Percentiles rank a stretch among this genome's conserved stretches.
These are phyloP conservation scores for Hemicrepidius hirtus DNA, from an alignment of 2,888 invertebrate genomes.

Conservation along the genomic window DNA sequence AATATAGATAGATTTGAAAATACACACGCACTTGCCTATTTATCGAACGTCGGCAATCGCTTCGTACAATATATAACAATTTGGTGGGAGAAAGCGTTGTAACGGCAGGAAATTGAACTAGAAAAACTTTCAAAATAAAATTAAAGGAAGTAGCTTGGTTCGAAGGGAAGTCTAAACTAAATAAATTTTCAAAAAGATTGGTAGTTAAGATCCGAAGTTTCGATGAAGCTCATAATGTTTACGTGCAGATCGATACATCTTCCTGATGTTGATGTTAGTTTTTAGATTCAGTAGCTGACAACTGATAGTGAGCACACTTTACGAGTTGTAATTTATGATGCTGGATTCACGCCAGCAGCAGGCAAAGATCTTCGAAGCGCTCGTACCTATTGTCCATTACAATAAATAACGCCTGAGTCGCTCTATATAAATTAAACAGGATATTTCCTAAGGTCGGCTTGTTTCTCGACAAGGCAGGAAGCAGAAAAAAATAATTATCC, in stretches of 20 bases:
- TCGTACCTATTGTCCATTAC: constrained; percentile 50
- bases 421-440: constrained; percentile 48
- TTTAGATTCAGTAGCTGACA: constrained; percentile 44
- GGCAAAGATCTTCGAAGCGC: constrained; percentile 44
- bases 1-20: constrained; percentile 9
- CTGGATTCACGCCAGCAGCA: constrained; percentile 46
- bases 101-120: constrained; percentile 34
- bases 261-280: constrained; percentile 44
- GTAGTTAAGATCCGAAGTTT: constrained; percentile 42
- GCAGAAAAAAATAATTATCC: constrained; percentile 47
- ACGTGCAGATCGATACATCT: constrained; percentile 37
- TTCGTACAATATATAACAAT: constrained; percentile 12
- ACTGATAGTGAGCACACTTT: constrained; percentile 49
- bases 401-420: constrained; percentile 50
- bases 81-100: not conserved
- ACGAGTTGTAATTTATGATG: constrained; percentile 49
- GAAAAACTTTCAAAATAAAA: constrained; percentile 44
- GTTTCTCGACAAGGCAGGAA: constrained; percentile 29
- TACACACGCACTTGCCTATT: constrained; percentile 20
- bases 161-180: constrained; percentile 37
- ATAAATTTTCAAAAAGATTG: constrained; percentile 47
- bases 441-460: constrained; percentile 37
- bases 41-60: constrained; percentile 5
- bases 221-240: constrained; percentile 43
- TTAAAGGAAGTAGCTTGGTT: constrained; percentile 41